phyloP scores from a whole-genome alignment of 2,113 vertebrate genomes.

The Podiceps cristatus region DNA sequence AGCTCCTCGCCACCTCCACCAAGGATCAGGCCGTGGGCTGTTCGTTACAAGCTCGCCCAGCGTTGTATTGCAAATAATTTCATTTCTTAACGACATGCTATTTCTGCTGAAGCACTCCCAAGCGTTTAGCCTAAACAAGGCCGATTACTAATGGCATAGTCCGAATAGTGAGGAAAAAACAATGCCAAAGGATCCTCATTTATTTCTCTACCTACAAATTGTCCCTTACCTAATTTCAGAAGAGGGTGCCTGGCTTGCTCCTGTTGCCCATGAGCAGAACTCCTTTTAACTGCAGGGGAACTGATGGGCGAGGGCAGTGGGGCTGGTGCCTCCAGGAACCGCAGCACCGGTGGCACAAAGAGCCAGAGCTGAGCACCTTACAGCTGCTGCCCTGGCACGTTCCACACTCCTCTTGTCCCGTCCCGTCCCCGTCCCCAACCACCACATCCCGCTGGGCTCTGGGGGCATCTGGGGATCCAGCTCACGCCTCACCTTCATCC shows the following conservation, averaged over 20 bases:
- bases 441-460: neutral
- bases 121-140: neutral
- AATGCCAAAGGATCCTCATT: neutral
- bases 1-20: neutral
- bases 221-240: neutral
- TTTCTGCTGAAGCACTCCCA: neutral
- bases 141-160: neutral
- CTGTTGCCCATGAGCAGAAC: neutral
- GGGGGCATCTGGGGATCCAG: neutral
- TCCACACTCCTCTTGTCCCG: neutral
- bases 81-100: neutral
- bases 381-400: neutral
- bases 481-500: neutral
- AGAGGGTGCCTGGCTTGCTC: neutral
- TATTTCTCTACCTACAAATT: neutral
- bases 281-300: neutral
- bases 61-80: accelerated
- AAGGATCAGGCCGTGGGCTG: neutral
- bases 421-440: no score
- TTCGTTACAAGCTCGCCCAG: neutral
- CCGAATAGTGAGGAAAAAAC: neutral
- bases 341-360: neutral
- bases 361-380: neutral
- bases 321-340: accelerated
- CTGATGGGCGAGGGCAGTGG: accelerated